Base-by-base conservation (phyloP, 1,140 invertebrate species). In the Diabrotica virgifera region DNA sequence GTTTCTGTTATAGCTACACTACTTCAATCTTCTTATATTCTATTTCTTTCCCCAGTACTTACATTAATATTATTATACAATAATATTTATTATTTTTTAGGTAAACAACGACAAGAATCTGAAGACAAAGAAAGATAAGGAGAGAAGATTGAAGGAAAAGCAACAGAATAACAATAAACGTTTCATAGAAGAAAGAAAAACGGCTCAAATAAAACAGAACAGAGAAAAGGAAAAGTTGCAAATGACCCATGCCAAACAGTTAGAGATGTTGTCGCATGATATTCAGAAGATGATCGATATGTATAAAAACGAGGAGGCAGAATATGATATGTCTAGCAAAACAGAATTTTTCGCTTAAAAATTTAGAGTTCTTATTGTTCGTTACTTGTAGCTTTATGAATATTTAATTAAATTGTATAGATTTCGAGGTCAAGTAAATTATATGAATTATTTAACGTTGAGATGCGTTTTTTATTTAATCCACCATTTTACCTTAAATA, bases 131-230 rank as follows among this genome's bases (percentile, higher is more conserved):
- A 94, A 95, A 14, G 98, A 99, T 75, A 94, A 96, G 74, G 98
- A 99, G 74, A 85, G 96, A 67, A 85, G 92, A 38, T 80, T 96
- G 13, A 85, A 95, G 65, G 97, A 99, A 80, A 94, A 99, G 74
- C 97, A 98, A 75, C 95, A 98, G 74, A 99, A 98, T 77, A 99
- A 99, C 78, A 97, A 96, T 12, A 99, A 99, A 80, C 95, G 96
- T 74, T 99, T 99, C 76, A 92, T 99, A 84, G 97, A 99, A 73
- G 97, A 99, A 80, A 85, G 95, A 57, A 98, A 94, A 83, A 86
- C 86, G 59, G 86, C 87, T 40, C 90, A 91, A 60, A 92, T 95
- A 71, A 93, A 96, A 74, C 96, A 98, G 76, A 89, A 87, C 62
- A 90, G 95, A 69, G 96, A 99, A 78, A 94, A 93, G 76, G 96